Evolutionary conservation across 2,797 vertebrate species (phyloP).

Genomic region (Pangasius macronema): DNA sequence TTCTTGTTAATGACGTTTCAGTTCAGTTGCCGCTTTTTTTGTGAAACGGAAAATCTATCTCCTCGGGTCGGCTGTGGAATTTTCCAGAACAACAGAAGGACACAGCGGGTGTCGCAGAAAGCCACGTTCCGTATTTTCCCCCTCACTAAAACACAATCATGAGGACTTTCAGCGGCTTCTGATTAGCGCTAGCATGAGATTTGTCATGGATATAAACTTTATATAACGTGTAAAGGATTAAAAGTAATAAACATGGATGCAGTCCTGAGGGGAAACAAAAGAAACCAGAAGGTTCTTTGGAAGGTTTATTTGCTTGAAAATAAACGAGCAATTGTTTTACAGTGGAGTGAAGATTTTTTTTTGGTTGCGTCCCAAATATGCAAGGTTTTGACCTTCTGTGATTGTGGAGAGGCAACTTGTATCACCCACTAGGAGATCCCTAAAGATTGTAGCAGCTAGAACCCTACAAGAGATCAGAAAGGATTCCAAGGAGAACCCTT

Average conservation of each 20-base stretch:
- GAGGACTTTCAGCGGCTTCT: background rate
- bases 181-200: background rate
- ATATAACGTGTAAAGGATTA: background rate
- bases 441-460: background rate
- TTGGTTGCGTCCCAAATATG: background rate
- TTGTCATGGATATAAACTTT: background rate
- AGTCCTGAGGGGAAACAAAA: background rate
- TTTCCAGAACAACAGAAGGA: conserved; percentile 23
- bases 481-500: background rate
- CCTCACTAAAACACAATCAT: background rate
- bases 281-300: background rate
- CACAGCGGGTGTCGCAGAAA: background rate
- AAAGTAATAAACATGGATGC: background rate
- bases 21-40: background rate
- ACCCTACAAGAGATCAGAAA: background rate
- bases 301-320: background rate
- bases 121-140: background rate
- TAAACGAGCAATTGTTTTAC: background rate
- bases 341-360: background rate
- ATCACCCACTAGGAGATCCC: background rate
- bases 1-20: background rate
- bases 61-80: background rate
- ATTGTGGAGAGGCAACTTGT: background rate
- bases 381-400: background rate
- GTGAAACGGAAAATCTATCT: background rate